phyloP scores from a whole-genome alignment of 1,140 invertebrate species.

The Berghia stephanieae region DNA sequence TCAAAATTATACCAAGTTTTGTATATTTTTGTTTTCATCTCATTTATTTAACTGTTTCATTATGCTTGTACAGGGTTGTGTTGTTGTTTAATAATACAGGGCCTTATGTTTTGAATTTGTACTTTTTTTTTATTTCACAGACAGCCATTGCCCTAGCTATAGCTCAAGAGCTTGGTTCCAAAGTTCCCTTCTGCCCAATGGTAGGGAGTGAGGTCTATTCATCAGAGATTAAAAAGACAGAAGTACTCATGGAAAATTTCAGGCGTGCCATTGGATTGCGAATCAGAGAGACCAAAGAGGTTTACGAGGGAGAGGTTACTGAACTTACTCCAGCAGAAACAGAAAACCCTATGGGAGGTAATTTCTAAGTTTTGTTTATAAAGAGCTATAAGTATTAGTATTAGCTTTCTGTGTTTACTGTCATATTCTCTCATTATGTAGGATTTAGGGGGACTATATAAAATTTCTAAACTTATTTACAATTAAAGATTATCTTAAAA shows the following conservation, averaged over 20 bases:
- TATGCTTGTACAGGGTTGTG: neutral
- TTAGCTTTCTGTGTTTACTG: neutral
- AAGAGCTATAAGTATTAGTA: no score
- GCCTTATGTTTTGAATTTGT: no score
- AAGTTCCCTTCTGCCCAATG: constrained; percentile 99
- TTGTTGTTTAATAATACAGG: neutral
- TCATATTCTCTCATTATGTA: neutral
- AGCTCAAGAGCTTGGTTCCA: constrained; percentile 96
- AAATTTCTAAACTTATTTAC: neutral
- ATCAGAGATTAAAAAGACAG: constrained; percentile 99
- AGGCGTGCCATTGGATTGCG: constrained; percentile 90
- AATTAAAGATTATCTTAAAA: neutral
- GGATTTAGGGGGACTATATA: no score
- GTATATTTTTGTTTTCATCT: neutral
- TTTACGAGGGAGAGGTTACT: constrained; percentile 99
- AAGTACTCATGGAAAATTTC: constrained; percentile 99
- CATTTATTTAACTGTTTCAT: neutral
- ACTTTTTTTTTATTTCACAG: constrained; percentile 58
- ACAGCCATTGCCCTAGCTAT: constrained; percentile 98
- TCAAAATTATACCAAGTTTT: neutral
- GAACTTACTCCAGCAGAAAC: constrained; percentile 97
- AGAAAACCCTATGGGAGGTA: constrained; percentile 93
- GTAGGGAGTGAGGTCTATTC: constrained; percentile 99
- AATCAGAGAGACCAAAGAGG: constrained; percentile 94
- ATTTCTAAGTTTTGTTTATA: neutral